phyloP scores from a whole-genome alignment of 2,113 vertebrate genomes.

The Lanius collurio region DNA sequence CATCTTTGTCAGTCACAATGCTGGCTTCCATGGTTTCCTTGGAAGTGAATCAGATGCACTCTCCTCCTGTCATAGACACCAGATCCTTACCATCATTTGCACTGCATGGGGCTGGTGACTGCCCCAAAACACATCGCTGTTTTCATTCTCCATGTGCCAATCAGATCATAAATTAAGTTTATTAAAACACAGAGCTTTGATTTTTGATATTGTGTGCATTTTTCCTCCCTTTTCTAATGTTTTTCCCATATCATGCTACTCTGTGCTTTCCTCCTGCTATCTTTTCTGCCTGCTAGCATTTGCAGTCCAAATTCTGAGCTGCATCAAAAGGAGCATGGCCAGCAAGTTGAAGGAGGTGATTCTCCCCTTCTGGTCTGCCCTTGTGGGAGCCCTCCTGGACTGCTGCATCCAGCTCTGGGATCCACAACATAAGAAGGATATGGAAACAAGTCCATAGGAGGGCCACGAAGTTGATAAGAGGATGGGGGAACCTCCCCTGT shows the following conservation, averaged over 20 bases:
- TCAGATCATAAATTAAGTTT: neutral
- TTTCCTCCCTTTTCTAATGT: neutral
- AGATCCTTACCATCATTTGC: neutral
- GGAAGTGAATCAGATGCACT: neutral
- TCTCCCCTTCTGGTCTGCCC: neutral
- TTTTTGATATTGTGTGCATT: neutral
- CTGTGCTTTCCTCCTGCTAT: neutral
- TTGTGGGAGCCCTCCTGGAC: neutral
- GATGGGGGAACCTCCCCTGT: neutral
- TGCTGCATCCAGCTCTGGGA: neutral
- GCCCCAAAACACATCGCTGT: rapidly evolving
- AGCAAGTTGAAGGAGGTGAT: neutral
- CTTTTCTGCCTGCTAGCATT: neutral
- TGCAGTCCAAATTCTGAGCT: neutral
- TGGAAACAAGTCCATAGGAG: neutral
- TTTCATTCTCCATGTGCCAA: neutral
- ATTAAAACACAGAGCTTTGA: neutral
- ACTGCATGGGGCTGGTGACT: neutral
- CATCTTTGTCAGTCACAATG: neutral
- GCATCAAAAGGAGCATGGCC: rapidly evolving
- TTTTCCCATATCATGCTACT: neutral
- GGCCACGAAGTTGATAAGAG: neutral
- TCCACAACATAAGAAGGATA: neutral
- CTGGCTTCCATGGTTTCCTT: neutral
- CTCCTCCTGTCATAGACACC: neutral